A percentile compares a stretch with the other conserved stretches of the same genome.
phyloP scores from a whole-genome alignment of 2,797 vertebrate species.

The Microtus agrestis region DNA sequence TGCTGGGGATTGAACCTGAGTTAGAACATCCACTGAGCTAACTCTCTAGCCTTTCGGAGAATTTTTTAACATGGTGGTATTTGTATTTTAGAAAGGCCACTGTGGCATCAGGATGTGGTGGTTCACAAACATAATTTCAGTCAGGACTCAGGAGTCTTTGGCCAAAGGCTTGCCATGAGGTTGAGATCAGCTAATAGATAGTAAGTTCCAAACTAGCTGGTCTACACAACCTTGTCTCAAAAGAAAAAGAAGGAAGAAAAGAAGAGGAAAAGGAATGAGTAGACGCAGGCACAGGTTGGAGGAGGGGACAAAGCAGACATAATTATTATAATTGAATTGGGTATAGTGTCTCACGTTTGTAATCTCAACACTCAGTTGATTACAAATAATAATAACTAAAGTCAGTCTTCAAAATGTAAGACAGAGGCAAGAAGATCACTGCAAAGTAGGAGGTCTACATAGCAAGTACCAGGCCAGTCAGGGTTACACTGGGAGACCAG shows the following conservation, averaged over 20 bases:
- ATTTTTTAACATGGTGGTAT: neutral
- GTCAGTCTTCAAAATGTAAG: no score
- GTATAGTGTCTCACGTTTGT: neutral
- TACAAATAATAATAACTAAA: no score
- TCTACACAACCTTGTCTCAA: neutral
- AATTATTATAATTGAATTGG: slow-evolving; percentile 23
- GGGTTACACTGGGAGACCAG: neutral
- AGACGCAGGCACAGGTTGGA: neutral
- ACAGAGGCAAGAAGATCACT: neutral
- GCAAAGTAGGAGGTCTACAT: neutral
- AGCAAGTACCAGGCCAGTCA: neutral
- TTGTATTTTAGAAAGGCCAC: slow-evolving; percentile 53
- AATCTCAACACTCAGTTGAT: neutral
- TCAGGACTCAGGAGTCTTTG: neutral
- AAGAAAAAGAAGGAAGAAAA: neutral
- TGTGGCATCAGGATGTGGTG: neutral
- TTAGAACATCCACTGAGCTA: neutral
- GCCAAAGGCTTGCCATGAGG: neutral
- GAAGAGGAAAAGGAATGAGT: neutral
- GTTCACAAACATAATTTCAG: neutral
- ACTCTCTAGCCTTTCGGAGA: neutral
- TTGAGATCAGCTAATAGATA: neutral
- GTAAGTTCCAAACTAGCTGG: neutral
- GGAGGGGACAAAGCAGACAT: slow-evolving; percentile 20
- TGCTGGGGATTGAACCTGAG: neutral